Base-by-base conservation (phyloP, 1,140 invertebrate genomes). In the Mya arenaria region DNA sequence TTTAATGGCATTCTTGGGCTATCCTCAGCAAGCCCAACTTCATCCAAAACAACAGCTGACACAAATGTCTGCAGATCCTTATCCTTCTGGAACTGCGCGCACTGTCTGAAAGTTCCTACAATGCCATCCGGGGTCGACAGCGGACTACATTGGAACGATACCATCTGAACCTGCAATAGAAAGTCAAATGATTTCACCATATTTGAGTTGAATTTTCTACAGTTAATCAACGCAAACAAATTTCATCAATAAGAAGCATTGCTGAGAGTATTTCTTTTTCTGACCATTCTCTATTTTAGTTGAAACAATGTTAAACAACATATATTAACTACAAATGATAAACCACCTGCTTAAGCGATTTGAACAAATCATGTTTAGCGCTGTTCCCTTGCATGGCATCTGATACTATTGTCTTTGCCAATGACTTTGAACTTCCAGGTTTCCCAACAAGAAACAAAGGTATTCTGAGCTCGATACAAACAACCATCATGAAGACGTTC, bases 361-460 rank as follows among this genome's bases (percentile, higher is more conserved):
- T 86, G 83, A 90, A 91, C 19, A 90, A 73, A 17, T 79, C 52
- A 23, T 68, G 72, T 68, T 81, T 71, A 3, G 89, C 74, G 5
- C 82, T 62, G 30, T 82, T 77, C 55, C 90, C 90, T 62, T 90
- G 85, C 89, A 91, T 90, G 34, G 85, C 88, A 84, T 90, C 88
- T 13, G 79, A 71, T 6, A 91, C 89, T 66, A 91, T 87, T 17
- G 87, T 86, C 37, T 89, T 91, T n/a, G 90, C 88, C 39, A 91
- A 83, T 25, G 90, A 91, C 77, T 91, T 91, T 17, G 89, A 90
- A 56, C 89, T 90, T 15, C 90, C 90, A 39, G 90, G 90, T 82
- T 90, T 91, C n/a, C 90, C 90, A n/a, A 91, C 88, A 48, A 92
- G 83, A 72, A 92, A 92, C 36, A 92, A 78, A 15, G 91, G 91